Conservation (phyloP, 2,113 vertebrate genomes). For the Apteryx mantelli region DNA sequence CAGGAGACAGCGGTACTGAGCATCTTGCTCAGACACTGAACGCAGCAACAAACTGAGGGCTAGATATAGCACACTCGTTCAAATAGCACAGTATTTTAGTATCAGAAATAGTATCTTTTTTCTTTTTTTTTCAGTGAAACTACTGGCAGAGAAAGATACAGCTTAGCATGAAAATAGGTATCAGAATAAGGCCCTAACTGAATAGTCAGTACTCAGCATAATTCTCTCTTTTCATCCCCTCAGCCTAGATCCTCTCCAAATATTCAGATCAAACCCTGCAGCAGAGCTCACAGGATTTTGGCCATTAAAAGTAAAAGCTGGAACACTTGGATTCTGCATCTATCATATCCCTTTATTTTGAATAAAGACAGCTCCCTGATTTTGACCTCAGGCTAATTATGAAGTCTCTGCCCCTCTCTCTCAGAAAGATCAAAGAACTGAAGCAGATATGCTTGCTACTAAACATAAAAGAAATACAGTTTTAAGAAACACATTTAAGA, state of each 20-base stretch:
- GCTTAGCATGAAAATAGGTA: conserved; percentile 70
- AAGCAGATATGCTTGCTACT: neutral
- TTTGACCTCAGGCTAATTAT: neutral
- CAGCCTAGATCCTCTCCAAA: conserved; percentile 57
- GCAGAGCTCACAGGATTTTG: conserved; percentile 7
- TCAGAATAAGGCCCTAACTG: conserved; percentile 55
- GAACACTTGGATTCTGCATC: conserved; percentile 7
- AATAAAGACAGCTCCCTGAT: conserved; percentile 29
- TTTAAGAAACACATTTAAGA: neutral
- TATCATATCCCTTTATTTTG: neutral
- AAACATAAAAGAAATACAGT: neutral
- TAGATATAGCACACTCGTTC: conserved; percentile 25
- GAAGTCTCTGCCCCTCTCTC: neutral
- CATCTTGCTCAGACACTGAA: neutral
- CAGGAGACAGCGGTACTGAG: rapidly evolving
- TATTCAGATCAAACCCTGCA: conserved; percentile 56
- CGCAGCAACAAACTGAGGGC: neutral
- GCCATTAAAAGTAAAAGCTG: conserved; percentile 17
- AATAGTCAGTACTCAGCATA: conserved; percentile 64
- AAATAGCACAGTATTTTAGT: neutral
- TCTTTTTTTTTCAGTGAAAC: neutral
- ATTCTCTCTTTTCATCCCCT: conserved; percentile 55
- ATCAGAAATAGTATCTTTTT: conserved; percentile 44
- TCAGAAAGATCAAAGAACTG: neutral
- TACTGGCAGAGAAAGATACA: conserved; percentile 58